Evolutionary conservation across 2,888 invertebrate species (phyloP).

Genomic region (Drosophila setosimentum): DNA sequence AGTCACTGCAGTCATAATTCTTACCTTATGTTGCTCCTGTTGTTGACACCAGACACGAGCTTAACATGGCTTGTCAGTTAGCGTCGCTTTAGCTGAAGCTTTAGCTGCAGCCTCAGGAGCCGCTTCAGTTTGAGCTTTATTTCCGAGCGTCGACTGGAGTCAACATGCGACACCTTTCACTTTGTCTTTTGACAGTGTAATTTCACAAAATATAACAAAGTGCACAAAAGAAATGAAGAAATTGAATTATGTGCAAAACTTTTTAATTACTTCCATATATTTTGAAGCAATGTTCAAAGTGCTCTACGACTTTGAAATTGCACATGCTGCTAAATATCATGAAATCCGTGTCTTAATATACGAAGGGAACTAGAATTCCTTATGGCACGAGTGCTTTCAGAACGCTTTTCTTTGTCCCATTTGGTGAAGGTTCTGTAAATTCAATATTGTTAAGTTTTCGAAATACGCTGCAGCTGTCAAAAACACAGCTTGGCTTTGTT

Average conservation of each 20-base stretch:
- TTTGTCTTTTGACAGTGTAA: constrained; percentile 4
- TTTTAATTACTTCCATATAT: constrained; percentile 52
- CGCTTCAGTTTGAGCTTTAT: background rate
- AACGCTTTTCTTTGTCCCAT: background rate
- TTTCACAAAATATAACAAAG: constrained; percentile 3
- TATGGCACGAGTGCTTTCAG: background rate
- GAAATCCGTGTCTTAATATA: background rate
- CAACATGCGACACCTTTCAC: constrained; percentile 18
- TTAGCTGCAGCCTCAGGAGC: background rate
- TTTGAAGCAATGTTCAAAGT: constrained; percentile 2
- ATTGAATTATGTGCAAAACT: constrained; percentile 32
- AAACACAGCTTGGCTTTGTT: background rate
- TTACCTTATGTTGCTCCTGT: background rate
- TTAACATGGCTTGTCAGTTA: constrained; percentile 27
- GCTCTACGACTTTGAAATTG: background rate
- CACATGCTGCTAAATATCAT: background rate
- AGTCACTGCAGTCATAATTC: background rate
- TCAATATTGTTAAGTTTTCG: background rate
- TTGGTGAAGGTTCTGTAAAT: background rate
- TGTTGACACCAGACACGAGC: constrained; percentile 29
- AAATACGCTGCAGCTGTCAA: background rate
- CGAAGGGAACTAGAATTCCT: background rate
- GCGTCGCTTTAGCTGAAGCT: background rate
- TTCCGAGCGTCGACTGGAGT: background rate
- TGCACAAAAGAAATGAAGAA: constrained; percentile 6